Evolutionary conservation across 1,140 invertebrate species (phyloP), one percentile per base, ranked within the genome.

Genomic region (Drosophila tropicalis): DNA sequence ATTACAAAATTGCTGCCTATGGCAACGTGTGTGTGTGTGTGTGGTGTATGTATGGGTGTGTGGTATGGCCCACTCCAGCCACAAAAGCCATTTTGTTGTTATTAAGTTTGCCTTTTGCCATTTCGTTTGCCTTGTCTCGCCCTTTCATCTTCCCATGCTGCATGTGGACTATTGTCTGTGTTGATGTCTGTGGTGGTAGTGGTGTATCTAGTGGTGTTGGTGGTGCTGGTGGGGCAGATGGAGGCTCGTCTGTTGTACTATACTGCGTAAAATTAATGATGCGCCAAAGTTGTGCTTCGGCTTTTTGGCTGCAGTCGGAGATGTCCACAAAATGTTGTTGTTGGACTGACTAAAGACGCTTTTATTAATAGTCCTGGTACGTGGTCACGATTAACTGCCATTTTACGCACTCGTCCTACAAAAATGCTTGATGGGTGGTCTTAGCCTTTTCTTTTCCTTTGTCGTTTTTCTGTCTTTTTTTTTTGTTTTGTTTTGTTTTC

Each of bases 361-460:
- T 87, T 87, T 87, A 87, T 87, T 87, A 87, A 87, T 87, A 87
- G 84, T 89, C 84, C 84, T 87, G 70, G 65, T 87, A 87, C 84
- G 84, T 87, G 84, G 84, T 83, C 80, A 87, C 84, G 84, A 87
- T 87, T 87, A 87, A 87, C 85, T 87, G 84, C 77, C 80, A 87
- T 90, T 89, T 87, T 84, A 87, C 84, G 80, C 84, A 74, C 70
- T 80, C 79, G 61, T 70, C 74, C 62, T 66, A 64, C 72, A 75
- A 67, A 75, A 67, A 55, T 65, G 32, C 47, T 65, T 51, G n/a
- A 19, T 41, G 60, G 60, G 36, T 44, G 32, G 63, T 65, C 72
- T 63, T 66, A 58, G 29, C 61, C 44, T 56, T 56, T 44, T 4
- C 6, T n/a, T 69, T 25, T 54, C 25, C n/a, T 7, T 6, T 10